Conservation (phyloP, 2,888 invertebrate genomes). For the Pyrrhia umbra region DNA sequence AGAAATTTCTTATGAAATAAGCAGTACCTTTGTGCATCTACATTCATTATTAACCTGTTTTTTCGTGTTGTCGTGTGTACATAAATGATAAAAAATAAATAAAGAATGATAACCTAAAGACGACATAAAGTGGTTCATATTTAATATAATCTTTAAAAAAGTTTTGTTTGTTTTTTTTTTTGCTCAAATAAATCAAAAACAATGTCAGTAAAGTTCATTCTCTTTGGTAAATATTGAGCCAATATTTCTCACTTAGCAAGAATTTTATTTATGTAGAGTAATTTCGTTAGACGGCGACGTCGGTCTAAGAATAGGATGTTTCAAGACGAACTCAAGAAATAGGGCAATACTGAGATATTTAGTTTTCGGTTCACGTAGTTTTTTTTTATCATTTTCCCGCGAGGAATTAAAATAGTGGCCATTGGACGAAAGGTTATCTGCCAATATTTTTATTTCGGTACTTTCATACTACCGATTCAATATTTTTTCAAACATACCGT, state of each 20-base stretch:
- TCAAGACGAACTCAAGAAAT: constrained; percentile 25
- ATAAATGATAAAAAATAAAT: no score
- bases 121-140: no score
- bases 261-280: constrained; percentile 32
- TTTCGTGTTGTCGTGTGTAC: no score
- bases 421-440: background rate
- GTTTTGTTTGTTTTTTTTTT: background rate
- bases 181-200: constrained; percentile 5
- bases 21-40: no score
- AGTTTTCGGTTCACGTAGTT: background rate
- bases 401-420: background rate
- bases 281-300: constrained; percentile 17
- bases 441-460: background rate
- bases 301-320: constrained; percentile 11
- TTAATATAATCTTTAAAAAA: no score
- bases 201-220: background rate
- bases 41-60: no score
- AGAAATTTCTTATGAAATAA: no score
- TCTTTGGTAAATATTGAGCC: constrained; percentile 21
- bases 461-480: background rate
- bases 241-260: constrained; percentile 27
- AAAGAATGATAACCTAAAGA: no score
- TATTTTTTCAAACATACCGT: constrained; percentile 18
- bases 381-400: background rate
- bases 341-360: constrained; percentile 11